Evolutionary conservation across 2,888 invertebrate species (phyloP), one percentile per base, ranked within the genome.

Genomic region (Himalopsyche tibetana): DNA sequence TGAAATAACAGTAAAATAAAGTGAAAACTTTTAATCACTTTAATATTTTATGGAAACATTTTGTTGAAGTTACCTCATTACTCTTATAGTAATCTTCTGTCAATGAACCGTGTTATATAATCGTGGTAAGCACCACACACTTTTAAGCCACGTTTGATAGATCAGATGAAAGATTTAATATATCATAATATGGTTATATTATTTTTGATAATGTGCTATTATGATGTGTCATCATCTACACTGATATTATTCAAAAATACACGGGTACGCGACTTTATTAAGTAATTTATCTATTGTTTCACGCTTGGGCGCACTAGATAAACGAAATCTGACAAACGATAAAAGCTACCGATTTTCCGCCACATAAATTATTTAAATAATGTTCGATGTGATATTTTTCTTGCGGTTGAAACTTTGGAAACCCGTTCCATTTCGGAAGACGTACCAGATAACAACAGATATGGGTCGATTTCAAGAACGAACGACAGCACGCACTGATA

Each of bases 341-440:
- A 63, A 63, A 63, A 19, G 19, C 63, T 19, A 63, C 9, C 63
- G 63, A 63, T 63, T 63, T 63, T 63, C 63, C 63, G 63, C 63
- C 28, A 63, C 63, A 63, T 63, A 63, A 63, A 63, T 63, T 19
- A 63, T 63, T 63, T 63, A 63, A 63, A 63, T 63, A 63, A 63
- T 63, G 28, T 63, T 63, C 11, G 19, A 63, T 19, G 9, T 19
- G 19, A 63, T 63, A 63, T 63, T 63, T 63, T 63, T 63, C 28
- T 19, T 19, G 63, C 63, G 28, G 28, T 63, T 19, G 19, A 63
- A 63, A 63, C 28, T 63, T 63, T n/a, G 28, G 6, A 56, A 63
- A 63, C 19, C 28, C 63, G 5, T 28, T 28, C 11, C 63, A 4
- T 28, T 28, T 63, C 2, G 28, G 63, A 63, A 63, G 63, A n/a